phyloP scores from a whole-genome alignment of 2,113 vertebrate genomes.

The Kryptolebias marmoratus region DNA sequence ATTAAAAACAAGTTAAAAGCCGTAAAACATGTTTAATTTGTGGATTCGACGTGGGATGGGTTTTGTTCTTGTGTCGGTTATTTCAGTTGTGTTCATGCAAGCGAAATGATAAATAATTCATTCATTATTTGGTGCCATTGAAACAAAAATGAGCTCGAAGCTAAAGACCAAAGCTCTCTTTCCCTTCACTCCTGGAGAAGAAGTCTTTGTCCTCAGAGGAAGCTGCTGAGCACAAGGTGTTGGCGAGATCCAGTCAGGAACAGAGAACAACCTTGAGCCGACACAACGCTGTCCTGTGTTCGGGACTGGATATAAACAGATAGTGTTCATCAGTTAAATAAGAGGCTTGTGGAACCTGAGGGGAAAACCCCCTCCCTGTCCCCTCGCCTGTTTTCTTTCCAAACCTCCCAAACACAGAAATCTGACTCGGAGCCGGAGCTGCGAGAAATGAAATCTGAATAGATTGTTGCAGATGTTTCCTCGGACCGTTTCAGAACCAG shows the following conservation, averaged over 20 bases:
- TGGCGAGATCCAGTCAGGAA: constrained; percentile 34
- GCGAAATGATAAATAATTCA: too few species aligned
- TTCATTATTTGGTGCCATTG: constrained; percentile 16
- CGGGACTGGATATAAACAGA: constrained; percentile 71
- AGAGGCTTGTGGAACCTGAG: constrained; percentile 48
- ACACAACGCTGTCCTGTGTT: constrained; percentile 71
- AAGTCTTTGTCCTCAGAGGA: constrained; percentile 50
- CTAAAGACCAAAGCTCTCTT: constrained; percentile 24
- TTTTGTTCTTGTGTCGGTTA: too few species aligned
- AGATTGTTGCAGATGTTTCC: neutral
- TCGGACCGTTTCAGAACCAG: constrained; percentile 1
- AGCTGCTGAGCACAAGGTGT: constrained; percentile 42
- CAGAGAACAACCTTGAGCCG: constrained; percentile 47
- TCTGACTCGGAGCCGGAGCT: neutral
- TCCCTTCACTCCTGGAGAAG: constrained; percentile 24
- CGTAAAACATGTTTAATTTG: too few species aligned
- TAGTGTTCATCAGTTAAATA: constrained; percentile 60
- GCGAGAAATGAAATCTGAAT: neutral
- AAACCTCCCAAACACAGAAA: neutral
- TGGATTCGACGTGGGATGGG: too few species aligned
- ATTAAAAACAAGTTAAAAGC: too few species aligned
- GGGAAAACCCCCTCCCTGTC: constrained; percentile 14
- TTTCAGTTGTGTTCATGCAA: too few species aligned
- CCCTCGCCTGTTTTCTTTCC: constrained; percentile 18
- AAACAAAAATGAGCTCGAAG: constrained; percentile 24